Percentiles rank a stretch among this genome's conserved stretches.
Evolutionary conservation across 2,888 invertebrate species (phyloP).

Genomic region (Drosophila atroscutellata): DNA sequence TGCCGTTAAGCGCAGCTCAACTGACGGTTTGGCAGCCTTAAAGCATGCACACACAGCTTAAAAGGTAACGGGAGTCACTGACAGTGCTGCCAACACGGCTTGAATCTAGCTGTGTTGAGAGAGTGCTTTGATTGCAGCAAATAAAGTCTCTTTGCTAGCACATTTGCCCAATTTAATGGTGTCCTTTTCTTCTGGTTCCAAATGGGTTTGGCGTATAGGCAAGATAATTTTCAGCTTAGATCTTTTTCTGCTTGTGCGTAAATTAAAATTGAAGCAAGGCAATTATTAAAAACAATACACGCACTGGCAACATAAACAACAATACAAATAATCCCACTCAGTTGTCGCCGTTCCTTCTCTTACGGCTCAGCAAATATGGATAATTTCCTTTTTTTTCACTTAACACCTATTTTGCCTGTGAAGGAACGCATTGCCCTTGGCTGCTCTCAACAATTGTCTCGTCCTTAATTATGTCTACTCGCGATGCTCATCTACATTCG

Average conservation of each 20-base stretch:
- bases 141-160: not conserved
- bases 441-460: not conserved
- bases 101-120: not conserved
- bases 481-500: not conserved
- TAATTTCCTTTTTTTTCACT: not conserved
- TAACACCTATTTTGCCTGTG: not conserved
- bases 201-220: not conserved
- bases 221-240: not conserved
- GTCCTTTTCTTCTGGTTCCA: not conserved
- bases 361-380: not conserved
- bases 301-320: not conserved
- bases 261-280: not conserved
- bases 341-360: not conserved
- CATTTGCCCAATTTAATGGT: not conserved
- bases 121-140: not conserved
- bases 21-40: constrained; percentile 32
- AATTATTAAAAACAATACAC: not conserved
- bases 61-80: not conserved
- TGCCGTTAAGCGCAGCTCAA: constrained; percentile 31
- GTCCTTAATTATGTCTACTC: not conserved
- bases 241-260: not conserved
- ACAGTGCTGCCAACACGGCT: not conserved
- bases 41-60: constrained; percentile 21
- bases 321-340: not conserved
- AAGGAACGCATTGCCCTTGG: not conserved